Conservation (phyloP, 2,888 invertebrate species). For the Nemurella pictetii region DNA sequence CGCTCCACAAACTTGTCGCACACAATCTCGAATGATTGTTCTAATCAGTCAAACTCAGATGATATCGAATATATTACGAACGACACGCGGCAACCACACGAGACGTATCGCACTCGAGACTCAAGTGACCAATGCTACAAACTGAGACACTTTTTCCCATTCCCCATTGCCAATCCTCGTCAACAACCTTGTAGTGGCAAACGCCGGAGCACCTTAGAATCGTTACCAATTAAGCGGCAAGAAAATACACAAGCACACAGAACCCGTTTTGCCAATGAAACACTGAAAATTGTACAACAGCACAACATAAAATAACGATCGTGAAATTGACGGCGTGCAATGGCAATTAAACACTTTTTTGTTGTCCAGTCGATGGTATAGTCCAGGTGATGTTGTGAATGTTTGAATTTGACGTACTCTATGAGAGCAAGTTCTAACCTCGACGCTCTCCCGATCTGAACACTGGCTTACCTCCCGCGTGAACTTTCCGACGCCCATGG, state of each 20-base stretch:
- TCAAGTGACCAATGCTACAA: background rate
- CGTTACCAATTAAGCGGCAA: background rate
- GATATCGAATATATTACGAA: too few relatives aligned
- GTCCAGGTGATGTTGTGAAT: background rate
- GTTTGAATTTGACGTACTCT: background rate
- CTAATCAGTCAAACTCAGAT: background rate
- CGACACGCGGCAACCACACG: background rate
- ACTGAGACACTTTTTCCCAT: background rate
- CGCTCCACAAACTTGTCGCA: background rate
- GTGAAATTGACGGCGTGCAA: background rate
- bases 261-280: background rate
- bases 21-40: background rate
- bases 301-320: background rate
- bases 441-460: background rate
- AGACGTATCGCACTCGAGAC: background rate
- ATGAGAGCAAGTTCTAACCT: background rate
- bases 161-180: background rate
- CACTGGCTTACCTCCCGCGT: background rate
- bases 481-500: background rate
- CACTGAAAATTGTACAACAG: background rate
- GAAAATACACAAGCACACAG: background rate
- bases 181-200: background rate
- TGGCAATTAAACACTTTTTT: background rate
- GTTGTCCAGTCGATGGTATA: background rate
- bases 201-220: background rate